Conservation (phyloP, 2,888 invertebrate species). For the Hedya salicella region DNA sequence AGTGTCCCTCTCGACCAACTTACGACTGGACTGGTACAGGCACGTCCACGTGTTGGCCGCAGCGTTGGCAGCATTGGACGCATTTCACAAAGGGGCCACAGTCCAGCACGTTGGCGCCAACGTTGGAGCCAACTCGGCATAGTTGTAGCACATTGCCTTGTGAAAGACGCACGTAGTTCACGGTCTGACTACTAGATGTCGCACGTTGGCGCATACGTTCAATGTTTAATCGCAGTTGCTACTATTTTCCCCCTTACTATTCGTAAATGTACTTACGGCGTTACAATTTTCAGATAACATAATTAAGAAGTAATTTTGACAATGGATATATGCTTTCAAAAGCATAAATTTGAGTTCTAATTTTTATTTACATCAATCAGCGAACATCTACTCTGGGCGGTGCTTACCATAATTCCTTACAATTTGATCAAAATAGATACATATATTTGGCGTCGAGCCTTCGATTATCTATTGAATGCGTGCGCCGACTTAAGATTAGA, state of each 20-base stretch:
- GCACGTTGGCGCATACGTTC: conserved; percentile 27
- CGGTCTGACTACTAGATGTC: conserved; percentile 35
- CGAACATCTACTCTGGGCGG: no score
- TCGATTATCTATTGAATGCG: conserved; percentile 19
- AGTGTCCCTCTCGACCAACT: background rate
- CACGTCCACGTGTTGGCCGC: conserved; percentile 14
- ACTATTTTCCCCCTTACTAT: background rate
- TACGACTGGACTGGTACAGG: background rate
- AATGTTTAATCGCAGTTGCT: background rate
- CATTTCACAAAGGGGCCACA: conserved; percentile 33
- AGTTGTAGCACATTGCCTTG: conserved; percentile 36
- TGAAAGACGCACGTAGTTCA: conserved; percentile 40
- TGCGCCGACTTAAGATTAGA: conserved; percentile 13
- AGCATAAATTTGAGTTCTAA: no score
- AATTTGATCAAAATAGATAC: background rate
- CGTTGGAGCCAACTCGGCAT: conserved; percentile 31
- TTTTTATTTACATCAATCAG: no score
- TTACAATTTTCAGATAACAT: no score
- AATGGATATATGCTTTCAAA: no score
- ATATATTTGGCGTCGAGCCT: background rate
- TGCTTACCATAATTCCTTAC: no score
- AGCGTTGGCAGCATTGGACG: conserved; percentile 26
- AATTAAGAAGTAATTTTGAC: no score
- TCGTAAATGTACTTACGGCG: no score
- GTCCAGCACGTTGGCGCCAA: conserved; percentile 22